Evolutionary conservation across 1,140 invertebrate species (phyloP).

Genomic region (Plodia interpunctella): DNA sequence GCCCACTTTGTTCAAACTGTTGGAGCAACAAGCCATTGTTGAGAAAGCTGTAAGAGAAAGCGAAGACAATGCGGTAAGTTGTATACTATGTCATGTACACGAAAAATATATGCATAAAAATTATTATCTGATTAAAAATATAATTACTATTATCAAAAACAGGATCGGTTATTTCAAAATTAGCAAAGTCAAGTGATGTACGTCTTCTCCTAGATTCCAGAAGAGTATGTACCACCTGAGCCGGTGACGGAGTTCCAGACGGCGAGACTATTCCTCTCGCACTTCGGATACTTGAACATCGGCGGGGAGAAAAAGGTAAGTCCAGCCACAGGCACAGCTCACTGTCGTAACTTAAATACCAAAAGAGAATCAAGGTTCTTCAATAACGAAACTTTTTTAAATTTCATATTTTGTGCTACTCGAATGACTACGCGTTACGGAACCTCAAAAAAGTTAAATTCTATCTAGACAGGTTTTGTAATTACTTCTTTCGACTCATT

Average conservation of each 20-base stretch:
- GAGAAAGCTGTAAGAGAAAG: slow-evolving; percentile 71
- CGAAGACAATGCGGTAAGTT: slow-evolving; percentile 69
- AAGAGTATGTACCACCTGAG: slow-evolving; percentile 89
- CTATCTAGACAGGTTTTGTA: not conserved
- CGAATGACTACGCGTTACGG: no score
- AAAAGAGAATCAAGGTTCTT: not conserved
- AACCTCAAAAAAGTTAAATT: no score
- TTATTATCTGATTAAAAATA: no score
- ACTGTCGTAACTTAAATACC: no score
- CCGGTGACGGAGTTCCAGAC: slow-evolving; percentile 95
- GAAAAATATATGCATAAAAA: not conserved
- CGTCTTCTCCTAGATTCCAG: slow-evolving; percentile 70
- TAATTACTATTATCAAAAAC: no score
- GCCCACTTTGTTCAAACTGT: slow-evolving; percentile 59
- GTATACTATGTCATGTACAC: no score
- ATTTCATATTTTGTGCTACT: no score
- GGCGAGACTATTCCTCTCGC: slow-evolving; percentile 93
- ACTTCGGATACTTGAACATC: slow-evolving; percentile 94
- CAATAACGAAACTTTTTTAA: not conserved
- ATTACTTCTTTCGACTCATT: no score
- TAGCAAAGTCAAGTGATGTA: no score
- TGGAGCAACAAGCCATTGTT: slow-evolving; percentile 77
- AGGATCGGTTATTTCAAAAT: no score
- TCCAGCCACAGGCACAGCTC: not conserved
- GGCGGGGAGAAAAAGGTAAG: slow-evolving; percentile 79